Percentiles rank a stretch among this genome's conserved stretches.
Conservation (phyloP, 1,140 invertebrate species). For the Ostrea denselamellosa region DNA sequence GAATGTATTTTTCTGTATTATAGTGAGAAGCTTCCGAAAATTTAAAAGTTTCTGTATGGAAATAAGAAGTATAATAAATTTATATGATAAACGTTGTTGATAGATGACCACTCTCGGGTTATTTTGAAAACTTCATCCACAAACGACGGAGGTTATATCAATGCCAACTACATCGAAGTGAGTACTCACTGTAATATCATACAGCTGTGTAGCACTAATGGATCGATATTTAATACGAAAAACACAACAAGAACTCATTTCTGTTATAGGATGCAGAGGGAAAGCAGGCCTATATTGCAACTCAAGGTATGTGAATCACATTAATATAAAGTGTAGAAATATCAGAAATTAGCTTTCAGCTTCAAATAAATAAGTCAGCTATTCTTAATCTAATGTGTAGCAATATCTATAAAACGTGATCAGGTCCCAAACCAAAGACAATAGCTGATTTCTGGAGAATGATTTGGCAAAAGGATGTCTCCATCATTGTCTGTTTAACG, state of each 20-base stretch:
- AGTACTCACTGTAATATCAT: background rate
- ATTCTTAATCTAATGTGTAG: too few species aligned
- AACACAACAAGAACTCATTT: background rate
- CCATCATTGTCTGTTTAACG: constrained; percentile 65
- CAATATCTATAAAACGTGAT: too few species aligned
- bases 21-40: background rate
- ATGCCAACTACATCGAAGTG: background rate
- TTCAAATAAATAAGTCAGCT: too few species aligned
- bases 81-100: background rate
- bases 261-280: background rate
- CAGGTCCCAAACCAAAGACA: constrained; percentile 48
- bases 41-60: background rate
- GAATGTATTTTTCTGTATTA: background rate
- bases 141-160: background rate
- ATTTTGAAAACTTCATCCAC: background rate
- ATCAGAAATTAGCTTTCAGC: too few species aligned
- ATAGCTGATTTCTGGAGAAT: constrained; percentile 64
- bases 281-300: background rate
- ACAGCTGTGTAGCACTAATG: background rate
- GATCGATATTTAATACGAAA: background rate
- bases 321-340: too few species aligned
- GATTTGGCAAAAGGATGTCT: constrained; percentile 59
- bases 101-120: background rate
- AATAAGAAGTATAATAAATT: background rate
- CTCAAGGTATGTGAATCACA: background rate